These are phyloP conservation scores for Rachycentron canadum DNA, from an alignment of 2,797 vertebrate genomes.

Conservation along the genomic window DNA sequence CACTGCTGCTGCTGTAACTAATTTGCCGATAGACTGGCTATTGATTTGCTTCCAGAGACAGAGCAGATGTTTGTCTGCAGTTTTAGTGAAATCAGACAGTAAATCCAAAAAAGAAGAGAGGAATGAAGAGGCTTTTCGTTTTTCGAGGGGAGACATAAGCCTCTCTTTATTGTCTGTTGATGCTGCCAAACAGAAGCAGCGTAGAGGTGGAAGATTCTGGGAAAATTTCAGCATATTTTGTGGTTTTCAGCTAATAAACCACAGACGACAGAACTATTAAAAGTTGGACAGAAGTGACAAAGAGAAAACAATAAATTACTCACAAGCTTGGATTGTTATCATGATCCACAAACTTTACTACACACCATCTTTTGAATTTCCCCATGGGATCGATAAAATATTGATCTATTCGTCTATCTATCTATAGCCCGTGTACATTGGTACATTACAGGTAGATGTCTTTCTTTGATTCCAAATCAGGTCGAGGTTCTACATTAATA, in stretches of 20 bases:
- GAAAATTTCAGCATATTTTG: background rate
- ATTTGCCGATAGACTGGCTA: slow-evolving; percentile 56
- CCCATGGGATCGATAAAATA: too few relatives aligned
- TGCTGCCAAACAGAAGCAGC: slow-evolving; percentile 8
- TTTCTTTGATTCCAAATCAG: too few relatives aligned
- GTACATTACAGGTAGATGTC: too few relatives aligned
- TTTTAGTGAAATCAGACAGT: slow-evolving; percentile 36
- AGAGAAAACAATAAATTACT: background rate
- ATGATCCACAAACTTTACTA: background rate
- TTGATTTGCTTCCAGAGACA: slow-evolving; percentile 61
- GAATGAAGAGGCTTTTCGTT: slow-evolving; percentile 22
- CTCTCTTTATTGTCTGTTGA: slow-evolving; percentile 6
- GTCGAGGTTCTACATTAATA: too few relatives aligned
- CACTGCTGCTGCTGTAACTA: slow-evolving; percentile 47
- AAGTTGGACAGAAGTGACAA: background rate
- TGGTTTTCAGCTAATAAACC: background rate
- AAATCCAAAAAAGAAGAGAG: slow-evolving; percentile 34
- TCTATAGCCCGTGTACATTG: too few relatives aligned
- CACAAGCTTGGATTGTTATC: background rate
- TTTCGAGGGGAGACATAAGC: background rate
- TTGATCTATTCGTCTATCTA: too few relatives aligned
- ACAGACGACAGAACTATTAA: background rate
- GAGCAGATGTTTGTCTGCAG: slow-evolving; percentile 61
- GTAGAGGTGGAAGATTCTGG: background rate
- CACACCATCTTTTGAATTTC: too few relatives aligned